Evolutionary conservation across 2,888 invertebrate genomes (phyloP), one percentile per base, ranked within the genome.

Genomic region (Theodoxus fluviatilis): DNA sequence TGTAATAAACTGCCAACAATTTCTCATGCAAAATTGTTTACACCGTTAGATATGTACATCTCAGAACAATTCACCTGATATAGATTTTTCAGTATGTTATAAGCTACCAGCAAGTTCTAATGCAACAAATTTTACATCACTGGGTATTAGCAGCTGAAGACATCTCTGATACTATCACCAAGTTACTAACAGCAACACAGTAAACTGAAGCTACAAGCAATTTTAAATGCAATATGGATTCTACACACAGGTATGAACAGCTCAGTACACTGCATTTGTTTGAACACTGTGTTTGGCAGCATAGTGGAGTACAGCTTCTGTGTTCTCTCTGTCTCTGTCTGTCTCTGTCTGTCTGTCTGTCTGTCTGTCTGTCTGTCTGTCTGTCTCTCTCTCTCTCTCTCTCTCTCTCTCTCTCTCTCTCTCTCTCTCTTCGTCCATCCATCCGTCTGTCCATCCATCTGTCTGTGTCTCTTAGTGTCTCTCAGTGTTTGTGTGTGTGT

Each of bases 341-440:
- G 38, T 43, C 71, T 66, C 52, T 71, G 63, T 66, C 67, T 67
- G 43, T 43, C 9, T 43, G 43, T 43, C 9, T 43, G 43, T 43
- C 9, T 43, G 43, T 43, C 9, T 43, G 43, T 43, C 9, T 43
- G 43, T 43, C 6, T 59, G 35, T 59, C 33, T 33, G 59, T 59
- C 33, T 59, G 59, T 59, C 33, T 59, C 33, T 59, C 22, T 52
- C 6, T n/a, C 6, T 7, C 52, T 15, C n/a, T 52, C n/a, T 52
- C n/a, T 52, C n/a, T 52, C n/a, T 52, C n/a, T 52, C n/a, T 52
- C n/a, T 52, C 12, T 52, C n/a, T 52, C n/a, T 52, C n/a, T 52
- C n/a, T 52, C n/a, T 52, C n/a, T 52, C n/a, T 52, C n/a, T 52
- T 18, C 22, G 52, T 52, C n/a, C 22, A 25, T 52, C n/a, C 22